Evolutionary conservation across 2,888 invertebrate species (phyloP).

Genomic region (Scelioninae gen. 1): DNA sequence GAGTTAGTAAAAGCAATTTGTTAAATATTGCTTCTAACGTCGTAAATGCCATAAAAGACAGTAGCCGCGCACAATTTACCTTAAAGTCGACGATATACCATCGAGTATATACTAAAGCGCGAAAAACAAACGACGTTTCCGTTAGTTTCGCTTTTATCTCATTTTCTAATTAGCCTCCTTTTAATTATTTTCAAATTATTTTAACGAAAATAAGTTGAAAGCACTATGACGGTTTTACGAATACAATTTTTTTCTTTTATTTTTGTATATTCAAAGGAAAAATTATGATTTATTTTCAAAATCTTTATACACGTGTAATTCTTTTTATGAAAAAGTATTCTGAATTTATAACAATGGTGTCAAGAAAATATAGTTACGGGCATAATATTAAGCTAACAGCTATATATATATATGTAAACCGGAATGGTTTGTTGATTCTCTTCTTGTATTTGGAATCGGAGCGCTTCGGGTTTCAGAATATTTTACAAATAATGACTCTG

Average conservation of each 20-base stretch:
- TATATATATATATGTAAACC: conserved; percentile 71
- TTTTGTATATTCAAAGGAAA: background rate
- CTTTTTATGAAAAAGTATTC: conserved; percentile 35
- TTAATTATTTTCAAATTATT: conserved; percentile 22
- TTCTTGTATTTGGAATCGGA: conserved; percentile 73
- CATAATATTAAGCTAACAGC: conserved; percentile 31
- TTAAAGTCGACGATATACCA: conserved; percentile 55
- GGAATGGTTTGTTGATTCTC: conserved; percentile 73
- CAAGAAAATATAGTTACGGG: conserved; percentile 53
- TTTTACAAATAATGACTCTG: conserved; percentile 78
- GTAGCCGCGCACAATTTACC: conserved; percentile 61
- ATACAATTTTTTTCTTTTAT: background rate
- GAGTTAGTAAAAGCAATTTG: no score
- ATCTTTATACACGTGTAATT: conserved; percentile 22
- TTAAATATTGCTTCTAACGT: conserved; percentile 80
- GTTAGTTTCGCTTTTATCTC: background rate
- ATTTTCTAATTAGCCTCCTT: conserved; percentile 13
- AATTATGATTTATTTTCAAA: conserved; percentile 5
- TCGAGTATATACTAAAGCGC: conserved; percentile 57
- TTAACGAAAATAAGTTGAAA: background rate
- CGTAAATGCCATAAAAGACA: conserved; percentile 74
- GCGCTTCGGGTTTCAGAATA: conserved; percentile 74
- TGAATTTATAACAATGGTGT: conserved; percentile 47
- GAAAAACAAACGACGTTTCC: conserved; percentile 59
- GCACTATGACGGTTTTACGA: background rate